Conservation (phyloP, 2,888 invertebrate genomes). For the Tupiocoris notatus region DNA sequence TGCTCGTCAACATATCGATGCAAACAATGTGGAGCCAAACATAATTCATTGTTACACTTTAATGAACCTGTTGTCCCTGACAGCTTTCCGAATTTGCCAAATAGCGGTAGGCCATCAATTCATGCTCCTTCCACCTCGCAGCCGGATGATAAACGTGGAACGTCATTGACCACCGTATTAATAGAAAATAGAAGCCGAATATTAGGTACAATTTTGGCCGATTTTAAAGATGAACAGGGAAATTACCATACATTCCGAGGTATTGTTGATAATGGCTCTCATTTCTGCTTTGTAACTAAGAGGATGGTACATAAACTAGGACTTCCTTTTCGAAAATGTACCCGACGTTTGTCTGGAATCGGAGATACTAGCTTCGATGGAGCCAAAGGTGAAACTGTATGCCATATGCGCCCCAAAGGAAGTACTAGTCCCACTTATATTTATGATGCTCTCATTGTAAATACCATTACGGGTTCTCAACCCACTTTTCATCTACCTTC, state of each 20-base stretch:
- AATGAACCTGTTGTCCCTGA: not conserved
- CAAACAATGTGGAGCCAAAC: not conserved
- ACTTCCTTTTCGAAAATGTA: not conserved
- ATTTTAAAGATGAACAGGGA: not conserved
- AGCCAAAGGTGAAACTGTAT: not conserved
- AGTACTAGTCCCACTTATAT: not conserved
- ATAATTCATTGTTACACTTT: not conserved
- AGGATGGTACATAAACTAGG: not conserved
- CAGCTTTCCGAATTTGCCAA: not conserved
- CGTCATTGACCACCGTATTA: not conserved
- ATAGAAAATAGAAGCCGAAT: not conserved
- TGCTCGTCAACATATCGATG: not conserved
- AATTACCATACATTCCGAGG: not conserved
- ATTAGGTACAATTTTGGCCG: not conserved
- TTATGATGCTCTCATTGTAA: not conserved
- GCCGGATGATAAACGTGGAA: not conserved
- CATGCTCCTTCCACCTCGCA: not conserved
- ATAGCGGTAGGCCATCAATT: not conserved
- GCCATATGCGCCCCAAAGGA: not conserved
- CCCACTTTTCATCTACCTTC: not conserved
- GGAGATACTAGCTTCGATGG: not conserved
- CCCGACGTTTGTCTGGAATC: not conserved
- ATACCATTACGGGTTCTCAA: not conserved
- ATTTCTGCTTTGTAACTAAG: not conserved
- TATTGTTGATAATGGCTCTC: not conserved